Conservation (phyloP, 2,888 invertebrate species). For the Watsonalla binaria region DNA sequence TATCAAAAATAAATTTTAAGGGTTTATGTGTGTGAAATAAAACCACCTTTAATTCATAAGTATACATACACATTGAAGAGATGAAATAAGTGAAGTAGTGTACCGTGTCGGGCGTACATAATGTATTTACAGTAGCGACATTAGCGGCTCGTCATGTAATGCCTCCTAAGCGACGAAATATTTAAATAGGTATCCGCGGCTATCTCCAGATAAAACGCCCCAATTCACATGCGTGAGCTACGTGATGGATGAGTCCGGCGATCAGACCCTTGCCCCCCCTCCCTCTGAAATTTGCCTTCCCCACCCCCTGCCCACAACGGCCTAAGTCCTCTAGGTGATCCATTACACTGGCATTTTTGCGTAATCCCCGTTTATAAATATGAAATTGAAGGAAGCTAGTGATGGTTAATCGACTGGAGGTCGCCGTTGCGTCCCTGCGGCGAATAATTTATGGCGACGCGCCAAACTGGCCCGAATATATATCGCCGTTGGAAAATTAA, state of each 20-base stretch:
- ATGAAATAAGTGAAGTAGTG: neutral
- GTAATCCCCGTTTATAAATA: constrained; percentile 79
- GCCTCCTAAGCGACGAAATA: constrained; percentile 68
- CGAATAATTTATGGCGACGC: constrained; percentile 59
- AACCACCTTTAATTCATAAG: neutral
- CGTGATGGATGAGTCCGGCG: constrained; percentile 76
- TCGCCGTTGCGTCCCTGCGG: constrained; percentile 60
- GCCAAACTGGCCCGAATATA: constrained; percentile 40
- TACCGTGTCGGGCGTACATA: constrained; percentile 5
- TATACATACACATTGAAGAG: neutral
- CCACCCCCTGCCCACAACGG: constrained; percentile 47
- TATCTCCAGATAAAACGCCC: constrained; percentile 77
- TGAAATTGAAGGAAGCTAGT: constrained; percentile 77
- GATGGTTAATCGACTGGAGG: constrained; percentile 78
- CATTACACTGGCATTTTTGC: constrained; percentile 77
- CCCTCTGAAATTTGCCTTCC: constrained; percentile 70
- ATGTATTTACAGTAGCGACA: constrained; percentile 24
- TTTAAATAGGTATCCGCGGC: constrained; percentile 74
- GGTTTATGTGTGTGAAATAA: neutral
- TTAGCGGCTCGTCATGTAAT: constrained; percentile 39
- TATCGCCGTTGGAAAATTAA: constrained; percentile 28
- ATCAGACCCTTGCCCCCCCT: constrained; percentile 73
- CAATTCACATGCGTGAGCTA: constrained; percentile 77
- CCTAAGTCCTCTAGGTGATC: constrained; percentile 76
- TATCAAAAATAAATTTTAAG: too few species aligned